Conservation (phyloP, 1,140 invertebrate genomes). For the Sitophilus oryzae region DNA sequence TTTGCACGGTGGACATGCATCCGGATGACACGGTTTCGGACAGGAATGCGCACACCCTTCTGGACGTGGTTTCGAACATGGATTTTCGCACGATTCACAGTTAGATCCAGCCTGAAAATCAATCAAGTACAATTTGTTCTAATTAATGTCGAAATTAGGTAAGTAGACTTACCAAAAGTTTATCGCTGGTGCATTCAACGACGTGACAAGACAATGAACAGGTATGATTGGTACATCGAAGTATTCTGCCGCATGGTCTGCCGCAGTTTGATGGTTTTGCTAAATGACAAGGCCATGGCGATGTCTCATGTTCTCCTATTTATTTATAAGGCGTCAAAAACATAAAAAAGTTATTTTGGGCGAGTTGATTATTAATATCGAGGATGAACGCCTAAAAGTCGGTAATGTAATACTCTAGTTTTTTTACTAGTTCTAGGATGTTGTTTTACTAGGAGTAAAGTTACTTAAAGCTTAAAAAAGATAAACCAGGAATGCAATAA, state of each 20-base stretch:
- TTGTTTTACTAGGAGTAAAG: too few species aligned
- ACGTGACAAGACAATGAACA: slow-evolving; percentile 71
- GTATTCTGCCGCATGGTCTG: slow-evolving; percentile 59
- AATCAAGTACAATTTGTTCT: neutral
- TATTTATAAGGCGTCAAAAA: too few species aligned
- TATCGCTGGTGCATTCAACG: slow-evolving; percentile 46
- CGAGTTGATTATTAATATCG: too few species aligned
- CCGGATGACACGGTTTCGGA: slow-evolving; percentile 67
- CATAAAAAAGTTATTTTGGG: too few species aligned
- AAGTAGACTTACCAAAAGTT: slow-evolving; percentile 44
- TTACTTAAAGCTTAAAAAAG: too few species aligned
- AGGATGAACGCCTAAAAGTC: too few species aligned
- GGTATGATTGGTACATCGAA: slow-evolving; percentile 74
- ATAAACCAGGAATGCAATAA: too few species aligned
- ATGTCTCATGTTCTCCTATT: slow-evolving; percentile 75
- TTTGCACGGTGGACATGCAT: slow-evolving; percentile 62
- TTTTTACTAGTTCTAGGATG: too few species aligned
- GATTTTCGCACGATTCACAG: slow-evolving; percentile 68
- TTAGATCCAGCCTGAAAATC: slow-evolving; percentile 42
- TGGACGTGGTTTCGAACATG: slow-evolving; percentile 63
- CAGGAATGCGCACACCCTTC: slow-evolving; percentile 76
- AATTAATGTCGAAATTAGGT: neutral
- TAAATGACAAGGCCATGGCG: slow-evolving; percentile 67
- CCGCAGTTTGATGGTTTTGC: slow-evolving; percentile 68
- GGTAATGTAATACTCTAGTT: too few species aligned